These are phyloP conservation scores for Antechinus flavipes DNA, from an alignment of 2,113 vertebrate species.

Conservation along the genomic window DNA sequence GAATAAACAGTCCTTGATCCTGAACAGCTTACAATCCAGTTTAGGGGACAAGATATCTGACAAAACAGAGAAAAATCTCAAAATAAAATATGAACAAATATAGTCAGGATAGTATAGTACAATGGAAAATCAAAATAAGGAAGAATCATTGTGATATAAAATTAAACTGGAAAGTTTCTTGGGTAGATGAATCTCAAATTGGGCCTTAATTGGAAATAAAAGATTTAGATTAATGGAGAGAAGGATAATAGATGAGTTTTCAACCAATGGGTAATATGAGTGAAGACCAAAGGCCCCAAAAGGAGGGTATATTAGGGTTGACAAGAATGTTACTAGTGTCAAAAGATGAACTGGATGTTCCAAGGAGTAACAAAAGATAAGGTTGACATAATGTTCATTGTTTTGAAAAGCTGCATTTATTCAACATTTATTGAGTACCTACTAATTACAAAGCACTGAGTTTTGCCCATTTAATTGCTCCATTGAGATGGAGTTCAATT, in stretches of 20 bases:
- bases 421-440: background rate
- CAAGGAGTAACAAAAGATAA: background rate
- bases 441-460: background rate
- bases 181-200: background rate
- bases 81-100: constrained; percentile 23
- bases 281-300: background rate
- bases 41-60: constrained; percentile 50
- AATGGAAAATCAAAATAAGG: background rate
- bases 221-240: background rate
- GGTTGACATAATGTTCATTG: background rate
- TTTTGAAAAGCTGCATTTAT: background rate
- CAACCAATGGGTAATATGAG: background rate
- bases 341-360: background rate
- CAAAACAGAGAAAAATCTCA: constrained; percentile 65
- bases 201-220: background rate
- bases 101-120: background rate
- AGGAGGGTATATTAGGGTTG: background rate
- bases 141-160: background rate
- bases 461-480: background rate
- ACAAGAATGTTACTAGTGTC: background rate
- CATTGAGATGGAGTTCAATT: background rate
- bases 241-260: background rate
- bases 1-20: constrained; percentile 43
- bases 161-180: background rate
- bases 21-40: constrained; percentile 60